Evolutionary conservation across 2,888 invertebrate genomes (phyloP).

Genomic region (Conomelus anceps): DNA sequence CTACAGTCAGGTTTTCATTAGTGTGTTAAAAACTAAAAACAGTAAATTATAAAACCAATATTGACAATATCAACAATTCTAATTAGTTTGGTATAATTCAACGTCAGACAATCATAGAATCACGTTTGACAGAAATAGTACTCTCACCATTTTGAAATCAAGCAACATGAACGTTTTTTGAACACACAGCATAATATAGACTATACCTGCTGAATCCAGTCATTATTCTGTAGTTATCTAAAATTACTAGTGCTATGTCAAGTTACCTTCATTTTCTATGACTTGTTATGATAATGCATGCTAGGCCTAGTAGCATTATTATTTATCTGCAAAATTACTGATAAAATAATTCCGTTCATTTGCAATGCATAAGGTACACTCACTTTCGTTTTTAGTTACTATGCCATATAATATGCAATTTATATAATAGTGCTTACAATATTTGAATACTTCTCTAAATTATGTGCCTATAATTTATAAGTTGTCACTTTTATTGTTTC

Average conservation of each 20-base stretch:
- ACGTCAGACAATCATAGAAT: no score
- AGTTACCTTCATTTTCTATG: neutral
- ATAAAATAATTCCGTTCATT: no score
- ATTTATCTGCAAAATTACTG: neutral
- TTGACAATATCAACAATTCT: neutral
- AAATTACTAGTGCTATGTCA: neutral
- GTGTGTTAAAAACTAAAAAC: neutral
- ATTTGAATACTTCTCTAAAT: no score
- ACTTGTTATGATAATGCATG: neutral
- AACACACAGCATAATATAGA: neutral
- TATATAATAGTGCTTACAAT: no score
- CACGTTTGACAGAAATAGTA: no score
- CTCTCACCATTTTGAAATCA: neutral
- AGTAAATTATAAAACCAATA: neutral
- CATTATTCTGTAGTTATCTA: neutral
- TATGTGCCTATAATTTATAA: no score
- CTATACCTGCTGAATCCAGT: neutral
- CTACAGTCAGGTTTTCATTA: neutral
- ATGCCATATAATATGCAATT: no score
- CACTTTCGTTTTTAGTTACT: no score
- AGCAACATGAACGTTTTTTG: neutral
- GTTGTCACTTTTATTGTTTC: no score
- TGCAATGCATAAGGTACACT: no score
- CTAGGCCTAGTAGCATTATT: neutral
- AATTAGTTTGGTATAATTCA: no score